Conservation (phyloP, 35 echinoderm and acorn worm genomes). For the Apostichopus californicus region DNA sequence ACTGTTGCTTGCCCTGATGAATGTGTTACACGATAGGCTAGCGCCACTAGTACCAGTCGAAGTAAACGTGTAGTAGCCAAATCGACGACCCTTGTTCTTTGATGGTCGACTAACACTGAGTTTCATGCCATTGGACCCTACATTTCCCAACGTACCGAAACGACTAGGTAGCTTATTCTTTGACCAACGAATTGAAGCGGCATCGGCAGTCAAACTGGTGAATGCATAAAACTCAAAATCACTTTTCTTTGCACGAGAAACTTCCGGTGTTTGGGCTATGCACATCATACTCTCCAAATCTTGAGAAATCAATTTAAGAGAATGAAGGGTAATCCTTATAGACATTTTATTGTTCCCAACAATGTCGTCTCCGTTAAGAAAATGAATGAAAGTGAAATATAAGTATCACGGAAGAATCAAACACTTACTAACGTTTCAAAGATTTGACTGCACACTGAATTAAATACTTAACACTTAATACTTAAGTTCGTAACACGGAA, state of each 20-base stretch:
- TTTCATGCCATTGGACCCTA: background rate
- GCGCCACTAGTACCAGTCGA: background rate
- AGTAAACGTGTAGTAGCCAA: conserved; percentile 5
- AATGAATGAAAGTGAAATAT: too few relatives aligned
- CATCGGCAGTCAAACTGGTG: background rate
- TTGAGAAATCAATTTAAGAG: background rate
- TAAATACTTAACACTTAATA: too few relatives aligned
- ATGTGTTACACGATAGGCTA: background rate
- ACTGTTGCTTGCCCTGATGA: background rate
- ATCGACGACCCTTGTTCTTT: background rate
- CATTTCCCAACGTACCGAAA: background rate
- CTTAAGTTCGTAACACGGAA: too few relatives aligned
- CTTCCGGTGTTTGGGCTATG: background rate
- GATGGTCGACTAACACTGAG: background rate
- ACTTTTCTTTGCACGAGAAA: too few relatives aligned
- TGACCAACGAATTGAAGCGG: background rate
- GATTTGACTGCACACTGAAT: too few relatives aligned
- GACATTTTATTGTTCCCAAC: too few relatives aligned
- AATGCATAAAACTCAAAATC: conserved; percentile 31
- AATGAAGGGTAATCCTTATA: too few relatives aligned
- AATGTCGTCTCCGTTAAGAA: too few relatives aligned
- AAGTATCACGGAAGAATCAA: too few relatives aligned
- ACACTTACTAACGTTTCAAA: too few relatives aligned
- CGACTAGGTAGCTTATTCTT: background rate
- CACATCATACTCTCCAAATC: conserved; percentile 5